These are phyloP conservation scores for Dexiosoma caninum DNA, from an alignment of 2,888 invertebrate genomes.

Conservation along the genomic window DNA sequence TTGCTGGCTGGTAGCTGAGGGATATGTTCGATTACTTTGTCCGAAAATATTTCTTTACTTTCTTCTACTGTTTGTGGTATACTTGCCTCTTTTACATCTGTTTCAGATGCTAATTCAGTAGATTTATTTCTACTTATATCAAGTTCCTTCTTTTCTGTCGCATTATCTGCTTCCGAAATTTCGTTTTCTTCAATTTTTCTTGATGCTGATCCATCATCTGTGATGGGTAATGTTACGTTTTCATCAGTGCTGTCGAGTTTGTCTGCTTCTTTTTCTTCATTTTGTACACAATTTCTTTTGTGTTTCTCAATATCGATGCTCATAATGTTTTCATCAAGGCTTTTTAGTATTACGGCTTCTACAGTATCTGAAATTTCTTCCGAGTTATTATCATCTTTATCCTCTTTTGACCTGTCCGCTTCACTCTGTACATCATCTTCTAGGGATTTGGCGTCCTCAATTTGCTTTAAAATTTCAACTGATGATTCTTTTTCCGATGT, in stretches of 20 bases:
- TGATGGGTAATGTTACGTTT: not conserved
- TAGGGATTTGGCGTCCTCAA: not conserved
- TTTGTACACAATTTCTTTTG: not conserved
- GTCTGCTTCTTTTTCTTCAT: not conserved
- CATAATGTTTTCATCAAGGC: not conserved
- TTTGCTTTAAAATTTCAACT: not conserved
- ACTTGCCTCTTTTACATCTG: slow-evolving; percentile 44
- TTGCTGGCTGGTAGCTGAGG: not conserved
- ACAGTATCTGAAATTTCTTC: not conserved
- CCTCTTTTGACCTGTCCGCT: not conserved
- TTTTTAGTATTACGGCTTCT: not conserved
- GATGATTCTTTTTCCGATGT: slow-evolving; percentile 4
- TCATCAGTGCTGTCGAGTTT: not conserved
- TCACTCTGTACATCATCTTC: not conserved
- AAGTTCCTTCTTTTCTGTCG: not conserved
- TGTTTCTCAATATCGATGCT: not conserved
- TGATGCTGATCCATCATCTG: not conserved
- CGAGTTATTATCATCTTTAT: not conserved
- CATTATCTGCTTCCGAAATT: not conserved
- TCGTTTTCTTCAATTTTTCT: slow-evolving; percentile 27
- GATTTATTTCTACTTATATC: not conserved
- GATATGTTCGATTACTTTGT: not conserved
- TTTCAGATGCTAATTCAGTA: slow-evolving; percentile 46
- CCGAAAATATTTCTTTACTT: not conserved
- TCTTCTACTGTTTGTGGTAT: slow-evolving; percentile 4